Evolutionary conservation across 2,797 vertebrate species (phyloP).

Genomic region (Rhyacichthys aspro): DNA sequence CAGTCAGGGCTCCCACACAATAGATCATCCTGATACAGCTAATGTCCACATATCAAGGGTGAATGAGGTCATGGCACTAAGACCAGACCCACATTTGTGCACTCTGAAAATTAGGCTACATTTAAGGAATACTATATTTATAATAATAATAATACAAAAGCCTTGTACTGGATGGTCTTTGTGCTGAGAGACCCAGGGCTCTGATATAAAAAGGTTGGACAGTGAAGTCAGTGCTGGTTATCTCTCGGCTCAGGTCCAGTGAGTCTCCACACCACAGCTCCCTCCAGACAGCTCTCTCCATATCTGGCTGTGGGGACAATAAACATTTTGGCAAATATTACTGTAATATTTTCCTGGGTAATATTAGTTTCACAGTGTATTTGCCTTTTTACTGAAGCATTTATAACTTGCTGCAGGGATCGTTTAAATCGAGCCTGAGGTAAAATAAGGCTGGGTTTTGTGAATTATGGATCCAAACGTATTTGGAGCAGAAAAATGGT

Average conservation of each 20-base stretch:
- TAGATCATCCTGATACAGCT: not conserved
- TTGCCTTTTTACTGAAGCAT: not conserved
- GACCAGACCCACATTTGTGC: no score
- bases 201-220: slow-evolving; percentile 4
- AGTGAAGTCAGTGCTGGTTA: slow-evolving; percentile 8
- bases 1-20: not conserved
- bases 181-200: slow-evolving; percentile 1
- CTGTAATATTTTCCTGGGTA: no score
- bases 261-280: not conserved
- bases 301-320: no score
- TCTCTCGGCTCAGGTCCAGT: slow-evolving; percentile 13
- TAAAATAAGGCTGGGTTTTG: not conserved
- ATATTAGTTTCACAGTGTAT: not conserved
- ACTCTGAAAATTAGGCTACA: no score
- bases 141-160: no score
- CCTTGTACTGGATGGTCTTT: not conserved
- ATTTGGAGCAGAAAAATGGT: slow-evolving; percentile 1
- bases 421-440: not conserved
- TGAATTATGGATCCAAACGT: slow-evolving; percentile 1
- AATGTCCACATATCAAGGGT: not conserved
- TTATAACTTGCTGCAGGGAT: not conserved
- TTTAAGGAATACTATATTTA: no score
- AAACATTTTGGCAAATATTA: no score
- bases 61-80: not conserved
- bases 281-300: no score